Base-by-base conservation (phyloP, 2,888 invertebrate genomes). In the Athalia rosae region DNA sequence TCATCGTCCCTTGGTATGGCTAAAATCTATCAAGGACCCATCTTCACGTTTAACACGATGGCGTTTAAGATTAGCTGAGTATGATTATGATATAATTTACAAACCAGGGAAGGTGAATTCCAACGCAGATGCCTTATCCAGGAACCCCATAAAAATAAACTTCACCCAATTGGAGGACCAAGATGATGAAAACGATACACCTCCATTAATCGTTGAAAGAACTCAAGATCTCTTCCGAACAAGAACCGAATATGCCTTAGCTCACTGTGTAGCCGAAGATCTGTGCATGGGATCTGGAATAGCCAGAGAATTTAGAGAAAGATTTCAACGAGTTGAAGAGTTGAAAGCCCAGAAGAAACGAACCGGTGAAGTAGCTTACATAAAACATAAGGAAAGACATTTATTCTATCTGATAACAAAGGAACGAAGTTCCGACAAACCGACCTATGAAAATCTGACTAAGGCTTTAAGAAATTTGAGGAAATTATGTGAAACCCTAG, bases 401-500 rank as follows among this genome's bases (percentile, higher is more conserved):
- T 45, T 78, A 1, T 64, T 76, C 6, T 78, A 78, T 11, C 53
- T 74, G 3, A 64, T 63, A 0, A 76, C 74, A 0, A 76, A 62
- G 15, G 13, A 56, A 50, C 56, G 1, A 63, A 76, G 76, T 45
- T 9, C 47, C 4, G 63, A 48, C 13, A 15, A 41, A 13, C 77
- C 67, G 3, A 67, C 56, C 3, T 58, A 69, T 5, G 6, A 48
- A 5, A 50, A 28, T 2, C 3, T 63, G 6, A 45, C 28, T 28
- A 28, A 28, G 28, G 28, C 28, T 61, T 41, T 28, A 5, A 7
- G 11, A 13, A 28, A 88, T 63, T 87, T 93, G 89, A 89, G 87
- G 9, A 79, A 79, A 88, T 4, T 91, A 91, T 80, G 89, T 91
- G 79, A 28, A 28, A 41, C 6, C 11, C 28, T 61, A 28, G 41